Evolutionary conservation across 2,888 invertebrate species (phyloP), one percentile per base, ranked within the genome.

Genomic region (Tipula vernalis): DNA sequence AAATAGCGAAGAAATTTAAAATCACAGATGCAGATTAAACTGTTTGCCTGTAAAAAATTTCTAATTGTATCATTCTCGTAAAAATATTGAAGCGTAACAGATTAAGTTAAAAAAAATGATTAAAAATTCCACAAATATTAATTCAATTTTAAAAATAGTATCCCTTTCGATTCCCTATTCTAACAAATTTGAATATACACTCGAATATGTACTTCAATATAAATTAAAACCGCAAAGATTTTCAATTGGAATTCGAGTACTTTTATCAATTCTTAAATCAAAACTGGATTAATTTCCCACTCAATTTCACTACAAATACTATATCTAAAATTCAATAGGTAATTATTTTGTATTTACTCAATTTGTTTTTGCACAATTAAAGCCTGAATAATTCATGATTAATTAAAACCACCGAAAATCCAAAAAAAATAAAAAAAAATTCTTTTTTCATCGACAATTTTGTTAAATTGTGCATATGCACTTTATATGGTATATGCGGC

Each of bases 401-500:
- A 71, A 71, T 71, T 71, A 71, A 71, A 71, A 12, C 28, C 18
- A 28, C 28, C 28, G 28, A 71, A 71, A 28, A 71, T 28, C 18
- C 10, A 71, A 71, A 28, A 2, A 71, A 71, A 71, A 71, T 28
- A 71, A 39, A 39, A 39, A 39, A 39, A 39, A 28, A 1, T 28
- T 28, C 3, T 39, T 39, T 39, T 39, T 39, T 28, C 71, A 71
- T 71, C 71, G 71, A 71, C 71, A 71, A 8, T 28, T 71, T 12
- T 71, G 71, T 71, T 71, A 71, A 71, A 71, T 71, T 71, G 71
- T 71, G 71, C 71, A 71, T 71, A 71, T 71, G 71, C 71, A 71
- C 12, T 18, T 71, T 71, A 71, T 28, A 28, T 28, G 71, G 28
- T 18, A 10, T 28, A 28, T 18, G 15, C 0, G 39, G 39, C 6